Evolutionary conservation across 2,888 invertebrate genomes (phyloP).

Genomic region (Eupithecia subfuscata): DNA sequence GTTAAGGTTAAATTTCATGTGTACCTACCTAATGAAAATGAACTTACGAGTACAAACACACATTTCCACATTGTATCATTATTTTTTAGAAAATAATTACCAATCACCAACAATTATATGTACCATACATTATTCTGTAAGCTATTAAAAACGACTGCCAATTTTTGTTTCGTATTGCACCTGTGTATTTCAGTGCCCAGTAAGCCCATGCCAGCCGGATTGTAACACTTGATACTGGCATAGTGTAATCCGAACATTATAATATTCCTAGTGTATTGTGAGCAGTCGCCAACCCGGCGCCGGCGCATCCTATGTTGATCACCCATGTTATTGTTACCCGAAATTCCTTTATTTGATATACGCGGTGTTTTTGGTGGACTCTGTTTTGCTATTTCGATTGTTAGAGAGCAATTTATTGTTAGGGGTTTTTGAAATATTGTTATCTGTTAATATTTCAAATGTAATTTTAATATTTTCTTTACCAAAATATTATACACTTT

Average conservation of each 20-base stretch:
- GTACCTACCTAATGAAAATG: neutral
- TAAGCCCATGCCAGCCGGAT: neutral
- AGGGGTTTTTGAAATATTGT: neutral
- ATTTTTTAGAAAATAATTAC: neutral
- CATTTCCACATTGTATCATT: neutral
- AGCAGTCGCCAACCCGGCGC: slow-evolving; percentile 74
- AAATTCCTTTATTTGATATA: slow-evolving; percentile 80
- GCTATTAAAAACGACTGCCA: neutral
- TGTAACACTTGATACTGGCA: neutral
- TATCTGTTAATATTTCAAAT: neutral
- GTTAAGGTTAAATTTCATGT: neutral
- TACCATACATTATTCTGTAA: too few relatives aligned
- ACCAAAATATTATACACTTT: neutral
- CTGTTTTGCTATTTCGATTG: slow-evolving; percentile 62
- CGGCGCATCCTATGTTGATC: slow-evolving; percentile 68
- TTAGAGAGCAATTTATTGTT: slow-evolving; percentile 24
- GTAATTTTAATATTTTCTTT: neutral
- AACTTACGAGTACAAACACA: neutral
- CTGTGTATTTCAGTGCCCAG: neutral
- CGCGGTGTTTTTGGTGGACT: slow-evolving; percentile 67
- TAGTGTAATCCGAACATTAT: slow-evolving; percentile 47
- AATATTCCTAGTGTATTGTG: slow-evolving; percentile 62
- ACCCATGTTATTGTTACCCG: slow-evolving; percentile 75
- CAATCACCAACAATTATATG: neutral
- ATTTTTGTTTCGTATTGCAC: neutral